Percentiles rank a stretch among this genome's conserved stretches.
Evolutionary conservation across 2,113 vertebrate species (phyloP).

Genomic region (Gracilinanus agilis): DNA sequence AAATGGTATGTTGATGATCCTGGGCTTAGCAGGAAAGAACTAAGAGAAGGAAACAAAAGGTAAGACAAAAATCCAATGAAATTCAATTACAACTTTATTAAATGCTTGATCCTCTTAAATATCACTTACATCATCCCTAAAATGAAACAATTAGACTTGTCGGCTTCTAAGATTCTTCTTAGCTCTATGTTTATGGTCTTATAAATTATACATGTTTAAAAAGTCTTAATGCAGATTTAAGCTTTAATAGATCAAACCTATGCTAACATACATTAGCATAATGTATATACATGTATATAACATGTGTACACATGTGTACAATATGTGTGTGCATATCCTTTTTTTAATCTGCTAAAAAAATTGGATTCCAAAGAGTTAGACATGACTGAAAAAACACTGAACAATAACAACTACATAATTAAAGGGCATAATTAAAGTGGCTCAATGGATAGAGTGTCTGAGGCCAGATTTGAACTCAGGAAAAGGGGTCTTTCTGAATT

Average conservation of each 20-base stretch:
- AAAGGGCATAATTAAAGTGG: too few relatives aligned
- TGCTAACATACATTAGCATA: background rate
- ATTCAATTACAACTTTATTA: background rate
- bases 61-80: conserved; percentile 58
- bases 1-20: conserved; percentile 83
- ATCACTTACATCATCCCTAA: background rate
- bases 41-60: conserved; percentile 66
- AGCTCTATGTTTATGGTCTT: background rate
- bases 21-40: conserved; percentile 64
- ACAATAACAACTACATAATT: too few relatives aligned
- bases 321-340: too few relatives aligned
- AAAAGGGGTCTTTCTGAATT: too few relatives aligned
- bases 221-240: background rate
- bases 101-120: background rate
- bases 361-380: too few relatives aligned
- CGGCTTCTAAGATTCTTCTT: background rate
- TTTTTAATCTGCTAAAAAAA: too few relatives aligned
- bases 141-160: background rate
- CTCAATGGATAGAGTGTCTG: too few relatives aligned
- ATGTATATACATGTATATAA: background rate
- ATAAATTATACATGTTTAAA: background rate
- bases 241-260: background rate
- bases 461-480: too few relatives aligned
- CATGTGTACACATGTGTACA: too few relatives aligned
- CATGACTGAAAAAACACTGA: too few relatives aligned